Conservation (phyloP, 2,113 vertebrate genomes). For the Seriola dumerili region DNA sequence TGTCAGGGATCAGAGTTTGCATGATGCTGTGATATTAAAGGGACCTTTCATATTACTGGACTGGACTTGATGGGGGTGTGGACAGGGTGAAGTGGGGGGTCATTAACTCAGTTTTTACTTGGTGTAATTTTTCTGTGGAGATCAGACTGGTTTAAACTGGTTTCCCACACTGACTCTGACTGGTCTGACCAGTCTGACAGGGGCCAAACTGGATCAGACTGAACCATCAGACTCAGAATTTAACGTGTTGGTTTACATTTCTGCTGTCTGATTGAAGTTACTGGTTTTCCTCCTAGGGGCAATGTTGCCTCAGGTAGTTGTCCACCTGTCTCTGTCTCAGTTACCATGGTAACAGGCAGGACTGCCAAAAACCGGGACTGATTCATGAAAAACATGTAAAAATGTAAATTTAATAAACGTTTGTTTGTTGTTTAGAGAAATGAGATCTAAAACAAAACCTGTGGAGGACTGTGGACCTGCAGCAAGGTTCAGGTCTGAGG, state of each 20-base stretch:
- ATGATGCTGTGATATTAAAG: too few relatives aligned
- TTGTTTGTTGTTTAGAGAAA: background rate
- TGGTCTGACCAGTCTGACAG: background rate
- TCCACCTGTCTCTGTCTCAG: background rate
- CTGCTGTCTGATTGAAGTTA: background rate
- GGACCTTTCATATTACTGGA: too few relatives aligned
- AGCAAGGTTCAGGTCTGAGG: background rate
- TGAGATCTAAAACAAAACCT: background rate
- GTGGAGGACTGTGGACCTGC: background rate
- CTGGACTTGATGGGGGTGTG: too few relatives aligned
- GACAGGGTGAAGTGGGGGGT: background rate
- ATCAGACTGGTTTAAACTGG: background rate
- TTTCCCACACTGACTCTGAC: background rate
- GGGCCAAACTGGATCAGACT: background rate
- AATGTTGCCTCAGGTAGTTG: background rate
- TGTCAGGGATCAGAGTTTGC: too few relatives aligned
- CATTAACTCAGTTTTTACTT: background rate
- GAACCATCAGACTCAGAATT: background rate
- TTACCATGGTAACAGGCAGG: constrained; percentile 5
- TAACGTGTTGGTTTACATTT: background rate
- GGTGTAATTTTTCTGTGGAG: background rate
- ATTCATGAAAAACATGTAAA: background rate
- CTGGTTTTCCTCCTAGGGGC: background rate
- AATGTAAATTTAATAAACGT: background rate
- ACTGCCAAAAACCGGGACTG: background rate